Evolutionary conservation across 2,797 vertebrate species (phyloP).

Genomic region (Iguana delicatissima): DNA sequence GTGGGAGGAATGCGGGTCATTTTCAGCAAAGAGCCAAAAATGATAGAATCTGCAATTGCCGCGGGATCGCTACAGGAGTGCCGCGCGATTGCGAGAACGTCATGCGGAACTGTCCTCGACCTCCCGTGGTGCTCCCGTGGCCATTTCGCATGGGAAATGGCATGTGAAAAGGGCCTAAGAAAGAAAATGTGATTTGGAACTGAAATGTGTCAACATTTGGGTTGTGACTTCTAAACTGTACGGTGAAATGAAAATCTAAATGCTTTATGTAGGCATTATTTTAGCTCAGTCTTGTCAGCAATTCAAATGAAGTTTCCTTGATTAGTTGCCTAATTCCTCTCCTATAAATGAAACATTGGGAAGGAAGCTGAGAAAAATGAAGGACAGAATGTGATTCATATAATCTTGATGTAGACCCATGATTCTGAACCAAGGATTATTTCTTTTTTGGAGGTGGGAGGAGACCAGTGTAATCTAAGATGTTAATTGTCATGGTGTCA

Average conservation of each 20-base stretch:
- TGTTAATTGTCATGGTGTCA: not conserved
- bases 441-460: slow-evolving; percentile 3
- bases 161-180: no score
- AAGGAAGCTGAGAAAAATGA: not conserved
- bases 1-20: no score
- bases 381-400: not conserved
- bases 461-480: not conserved
- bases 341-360: not conserved
- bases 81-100: no score
- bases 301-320: no score
- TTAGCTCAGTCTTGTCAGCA: not conserved
- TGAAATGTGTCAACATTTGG: not conserved
- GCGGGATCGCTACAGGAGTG: no score
- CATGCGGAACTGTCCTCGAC: no score
- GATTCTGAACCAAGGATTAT: not conserved
- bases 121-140: no score
- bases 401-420: not conserved
- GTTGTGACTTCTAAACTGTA: not conserved
- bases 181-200: not conserved
- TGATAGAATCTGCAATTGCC: no score
- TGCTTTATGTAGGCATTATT: not conserved
- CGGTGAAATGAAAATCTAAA: not conserved
- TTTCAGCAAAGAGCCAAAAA: no score
- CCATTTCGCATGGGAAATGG: no score
- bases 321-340: not conserved